These are phyloP conservation scores for Tinea semifulvella DNA, from an alignment of 2,888 invertebrate genomes.

Conservation along the genomic window DNA sequence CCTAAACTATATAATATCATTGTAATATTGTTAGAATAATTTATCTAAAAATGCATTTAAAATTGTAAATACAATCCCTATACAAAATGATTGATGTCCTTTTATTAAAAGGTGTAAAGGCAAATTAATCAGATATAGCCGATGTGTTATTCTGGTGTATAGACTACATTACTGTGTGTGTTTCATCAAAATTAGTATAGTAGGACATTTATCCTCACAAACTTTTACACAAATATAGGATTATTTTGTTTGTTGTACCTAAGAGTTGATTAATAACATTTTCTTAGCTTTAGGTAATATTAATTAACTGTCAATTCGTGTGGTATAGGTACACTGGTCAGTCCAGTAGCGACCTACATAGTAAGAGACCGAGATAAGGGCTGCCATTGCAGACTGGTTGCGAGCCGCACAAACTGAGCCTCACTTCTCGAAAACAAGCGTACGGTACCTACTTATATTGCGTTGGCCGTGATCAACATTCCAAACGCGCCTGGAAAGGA, in stretches of 20 bases:
- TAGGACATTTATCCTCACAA: too few species aligned
- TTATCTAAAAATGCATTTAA: too few species aligned
- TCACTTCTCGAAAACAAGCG: constrained; percentile 54
- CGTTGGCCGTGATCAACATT: constrained; percentile 42
- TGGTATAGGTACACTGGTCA: constrained; percentile 12
- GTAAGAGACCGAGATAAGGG: constrained; percentile 38
- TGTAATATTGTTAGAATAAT: too few species aligned
- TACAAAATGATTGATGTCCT: too few species aligned
- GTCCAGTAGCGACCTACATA: constrained; percentile 16
- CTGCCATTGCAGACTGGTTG: constrained; percentile 39
- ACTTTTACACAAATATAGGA: neutral
- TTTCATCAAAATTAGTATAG: too few species aligned
- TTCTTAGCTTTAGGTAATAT: neutral
- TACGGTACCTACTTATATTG: constrained; percentile 45
- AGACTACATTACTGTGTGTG: too few species aligned
- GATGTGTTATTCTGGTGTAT: too few species aligned
- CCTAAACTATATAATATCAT: too few species aligned
- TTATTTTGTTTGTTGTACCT: neutral
- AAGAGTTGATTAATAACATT: neutral
- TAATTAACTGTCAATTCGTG: constrained; percentile 13
- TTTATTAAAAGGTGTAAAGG: too few species aligned
- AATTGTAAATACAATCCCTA: too few species aligned
- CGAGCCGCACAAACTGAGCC: constrained; percentile 44
- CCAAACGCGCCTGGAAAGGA: constrained; percentile 46
- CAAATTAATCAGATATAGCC: too few species aligned